These are phyloP conservation scores for Ooceraea biroi DNA, from an alignment of 1,140 invertebrate genomes.

Conservation along the genomic window DNA sequence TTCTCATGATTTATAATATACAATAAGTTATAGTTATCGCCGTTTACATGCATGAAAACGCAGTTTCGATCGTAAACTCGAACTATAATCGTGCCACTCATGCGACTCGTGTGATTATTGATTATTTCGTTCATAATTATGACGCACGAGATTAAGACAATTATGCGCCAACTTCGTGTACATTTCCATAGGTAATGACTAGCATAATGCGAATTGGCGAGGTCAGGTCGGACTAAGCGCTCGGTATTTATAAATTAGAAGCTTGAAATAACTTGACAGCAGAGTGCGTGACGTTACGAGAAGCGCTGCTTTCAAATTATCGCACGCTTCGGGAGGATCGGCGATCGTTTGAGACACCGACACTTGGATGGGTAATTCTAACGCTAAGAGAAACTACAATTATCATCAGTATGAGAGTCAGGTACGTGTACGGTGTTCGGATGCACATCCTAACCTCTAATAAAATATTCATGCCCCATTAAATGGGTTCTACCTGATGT, in stretches of 20 bases:
- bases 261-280: background rate
- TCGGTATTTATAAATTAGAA: background rate
- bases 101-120: background rate
- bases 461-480: constrained; percentile 2
- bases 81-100: background rate
- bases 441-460: constrained; percentile 30
- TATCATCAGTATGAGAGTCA: constrained; percentile 80
- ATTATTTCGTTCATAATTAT: background rate
- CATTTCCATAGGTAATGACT: background rate
- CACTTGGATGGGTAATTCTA: constrained; percentile 82
- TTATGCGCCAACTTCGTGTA: background rate
- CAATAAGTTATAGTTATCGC: background rate
- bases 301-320: constrained; percentile 22
- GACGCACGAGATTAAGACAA: background rate
- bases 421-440: constrained; percentile 68
- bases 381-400: constrained; percentile 74
- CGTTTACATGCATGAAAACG: background rate
- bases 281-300: constrained; percentile 10
- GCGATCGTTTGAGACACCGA: constrained; percentile 6
- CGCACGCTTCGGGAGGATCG: constrained; percentile 1
- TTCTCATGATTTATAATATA: background rate
- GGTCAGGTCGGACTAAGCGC: too few relatives aligned
- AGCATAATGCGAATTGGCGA: too few relatives aligned
- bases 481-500: background rate
- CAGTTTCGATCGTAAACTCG: background rate